A percentile compares a stretch with the other conserved stretches of the same genome.
Conservation (phyloP, 2,113 vertebrate species). For the Mola mola region DNA sequence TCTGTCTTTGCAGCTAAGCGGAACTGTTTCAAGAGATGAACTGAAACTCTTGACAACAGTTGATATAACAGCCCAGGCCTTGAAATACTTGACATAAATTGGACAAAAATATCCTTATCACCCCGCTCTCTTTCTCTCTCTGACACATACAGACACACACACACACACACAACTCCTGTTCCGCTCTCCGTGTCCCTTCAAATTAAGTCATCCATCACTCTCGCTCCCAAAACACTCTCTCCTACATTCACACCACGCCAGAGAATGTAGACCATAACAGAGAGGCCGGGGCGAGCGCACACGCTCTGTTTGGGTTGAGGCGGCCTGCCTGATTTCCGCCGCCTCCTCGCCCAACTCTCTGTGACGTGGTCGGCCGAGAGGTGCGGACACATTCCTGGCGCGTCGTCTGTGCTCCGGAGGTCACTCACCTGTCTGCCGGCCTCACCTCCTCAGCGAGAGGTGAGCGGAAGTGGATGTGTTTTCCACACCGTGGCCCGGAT, state of each 20-base stretch:
- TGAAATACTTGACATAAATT: constrained; percentile 68
- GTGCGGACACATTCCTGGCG: constrained; percentile 75
- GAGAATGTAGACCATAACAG: constrained; percentile 74
- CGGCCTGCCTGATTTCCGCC: constrained; percentile 35
- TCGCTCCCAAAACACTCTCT: constrained; percentile 65
- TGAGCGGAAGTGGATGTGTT: constrained; percentile 36
- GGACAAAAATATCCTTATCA: constrained; percentile 75
- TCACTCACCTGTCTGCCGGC: constrained; percentile 61
- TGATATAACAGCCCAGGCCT: constrained; percentile 52
- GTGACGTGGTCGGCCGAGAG: constrained; percentile 63
- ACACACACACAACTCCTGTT: constrained; percentile 9
- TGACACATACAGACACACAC: constrained; percentile 10
- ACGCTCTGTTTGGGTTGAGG: constrained; percentile 62
- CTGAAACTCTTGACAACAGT: constrained; percentile 18
- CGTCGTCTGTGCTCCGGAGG: constrained; percentile 36
- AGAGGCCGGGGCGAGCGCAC: constrained; percentile 33
- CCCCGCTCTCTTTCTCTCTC: constrained; percentile 13
- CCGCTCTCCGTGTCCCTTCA: constrained; percentile 33
- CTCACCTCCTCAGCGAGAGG: constrained; percentile 18
- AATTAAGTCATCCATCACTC: constrained; percentile 60
- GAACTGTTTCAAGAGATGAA: constrained; percentile 7
- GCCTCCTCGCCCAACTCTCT: constrained; percentile 11
- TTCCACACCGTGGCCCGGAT: constrained; percentile 36
- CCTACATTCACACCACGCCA: constrained; percentile 56
- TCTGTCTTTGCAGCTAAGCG: constrained; percentile 13